phyloP scores from a whole-genome alignment of 2,888 invertebrate species.

The Dryomyza anilis region DNA sequence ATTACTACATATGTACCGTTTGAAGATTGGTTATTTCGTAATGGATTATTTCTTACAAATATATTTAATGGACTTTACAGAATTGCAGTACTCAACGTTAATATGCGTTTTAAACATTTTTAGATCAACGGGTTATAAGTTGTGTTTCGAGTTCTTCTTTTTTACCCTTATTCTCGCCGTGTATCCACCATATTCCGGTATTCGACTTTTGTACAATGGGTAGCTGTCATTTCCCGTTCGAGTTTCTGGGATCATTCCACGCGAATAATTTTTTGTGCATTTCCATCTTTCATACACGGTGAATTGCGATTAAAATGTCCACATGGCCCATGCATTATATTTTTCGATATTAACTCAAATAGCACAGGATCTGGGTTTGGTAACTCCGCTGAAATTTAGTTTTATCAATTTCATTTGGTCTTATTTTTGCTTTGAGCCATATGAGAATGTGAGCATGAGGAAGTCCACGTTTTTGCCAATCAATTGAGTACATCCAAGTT shows the following conservation, averaged over 20 bases:
- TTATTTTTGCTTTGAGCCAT: constrained; percentile 45
- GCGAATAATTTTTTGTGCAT: constrained; percentile 31
- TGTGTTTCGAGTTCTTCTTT: constrained; percentile 47
- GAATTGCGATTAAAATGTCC: constrained; percentile 25
- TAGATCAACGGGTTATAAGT: constrained; percentile 49
- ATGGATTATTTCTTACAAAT: no score
- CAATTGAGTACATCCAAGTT: neutral
- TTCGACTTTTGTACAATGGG: constrained; percentile 43
- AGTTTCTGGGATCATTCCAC: constrained; percentile 25
- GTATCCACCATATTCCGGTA: constrained; percentile 23
- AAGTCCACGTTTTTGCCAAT: no score
- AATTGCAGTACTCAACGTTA: constrained; percentile 59
- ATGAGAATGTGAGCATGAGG: constrained; percentile 44
- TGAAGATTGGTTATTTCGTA: no score
- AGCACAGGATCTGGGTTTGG: constrained; percentile 22
- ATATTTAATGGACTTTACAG: constrained; percentile 56
- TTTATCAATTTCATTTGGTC: constrained; percentile 43
- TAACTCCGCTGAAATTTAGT: constrained; percentile 36
- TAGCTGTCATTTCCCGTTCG: constrained; percentile 47
- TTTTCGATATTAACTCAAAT: constrained; percentile 21
- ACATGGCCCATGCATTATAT: constrained; percentile 32
- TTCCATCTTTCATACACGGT: constrained; percentile 32
- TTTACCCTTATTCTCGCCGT: constrained; percentile 14
- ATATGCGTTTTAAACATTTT: constrained; percentile 49
- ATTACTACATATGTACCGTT: constrained; percentile 52